Base-by-base conservation (phyloP, 2,888 invertebrate genomes). In the Pyrgus malvae region DNA sequence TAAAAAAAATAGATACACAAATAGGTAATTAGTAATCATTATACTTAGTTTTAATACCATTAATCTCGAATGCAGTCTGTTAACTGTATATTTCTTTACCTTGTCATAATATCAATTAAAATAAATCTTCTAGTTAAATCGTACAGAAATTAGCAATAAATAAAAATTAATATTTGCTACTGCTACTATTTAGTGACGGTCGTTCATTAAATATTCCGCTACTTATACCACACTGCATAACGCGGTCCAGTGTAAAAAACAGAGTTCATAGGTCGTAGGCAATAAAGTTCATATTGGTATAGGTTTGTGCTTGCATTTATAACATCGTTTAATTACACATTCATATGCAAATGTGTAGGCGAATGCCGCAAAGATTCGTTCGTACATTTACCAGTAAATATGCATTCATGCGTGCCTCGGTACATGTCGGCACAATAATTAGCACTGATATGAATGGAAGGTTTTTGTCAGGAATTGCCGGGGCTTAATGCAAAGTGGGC, bases 321-420 rank as follows among this genome's bases (percentile, higher is more conserved):
- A 83, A 83, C 78, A 79, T 76, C 80, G 77, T 84, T 86, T 89
- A 89, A 89, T 89, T 88, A 89, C 81, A 84, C 80, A 89, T 89
- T 89, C 87, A 88, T 84, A 90, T 89, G 88, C 78, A 87, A 89
- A 90, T 90, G 68, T 78, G 74, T 74, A 72, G 75, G 74, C 75
- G 78, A 80, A 79, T 75, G 80, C 78, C 76, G 80, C 78, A 85
- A 86, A 83, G 83, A 87, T 83, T 83, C 79, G 80, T 79, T 76
- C 80, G 69, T 76, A 69, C 72, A 69, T 74, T 78, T 71, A 75
- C 76, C 73, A 74, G 78, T 71, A 76, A 78, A 79, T 74, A 80
- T 80, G 81, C 84, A 80, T 82, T 80, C 80, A 84, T 85, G 80
- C 85, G 80, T 85, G 80, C 78, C 69, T 68, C 73, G 70, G 78